Evolutionary conservation across 2,113 vertebrate genomes (phyloP).

Genomic region (Carlito syrichta): DNA sequence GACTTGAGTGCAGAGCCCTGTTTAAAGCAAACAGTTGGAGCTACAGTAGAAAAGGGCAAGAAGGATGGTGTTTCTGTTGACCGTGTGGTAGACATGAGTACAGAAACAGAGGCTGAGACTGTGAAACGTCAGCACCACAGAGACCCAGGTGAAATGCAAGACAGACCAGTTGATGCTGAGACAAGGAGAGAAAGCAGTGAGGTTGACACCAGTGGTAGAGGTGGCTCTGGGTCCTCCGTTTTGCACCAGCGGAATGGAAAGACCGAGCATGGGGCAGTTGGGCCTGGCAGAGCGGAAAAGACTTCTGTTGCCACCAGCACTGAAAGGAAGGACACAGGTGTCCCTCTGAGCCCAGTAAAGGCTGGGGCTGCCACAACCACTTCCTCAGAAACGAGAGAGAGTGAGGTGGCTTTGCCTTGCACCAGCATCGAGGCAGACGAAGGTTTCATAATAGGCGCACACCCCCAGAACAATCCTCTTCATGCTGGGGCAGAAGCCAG

Average conservation of each 20-base stretch:
- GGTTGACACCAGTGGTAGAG: constrained; percentile 77
- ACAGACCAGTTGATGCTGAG: not conserved
- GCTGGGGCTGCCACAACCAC: constrained; percentile 75
- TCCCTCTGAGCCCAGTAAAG: constrained; percentile 35
- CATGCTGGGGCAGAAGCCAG: constrained; percentile 50
- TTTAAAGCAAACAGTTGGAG: not conserved
- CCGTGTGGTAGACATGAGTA: constrained; percentile 46
- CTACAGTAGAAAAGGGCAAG: not conserved
- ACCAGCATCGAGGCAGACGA: constrained; percentile 85
- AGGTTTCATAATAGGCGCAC: constrained; percentile 61
- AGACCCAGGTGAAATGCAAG: not conserved
- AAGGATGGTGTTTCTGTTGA: not conserved
- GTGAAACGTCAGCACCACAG: not conserved
- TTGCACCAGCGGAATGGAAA: constrained; percentile 25
- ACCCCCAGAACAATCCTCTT: constrained; percentile 10
- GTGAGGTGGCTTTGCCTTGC: constrained; percentile 65
- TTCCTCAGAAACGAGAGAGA: constrained; percentile 72
- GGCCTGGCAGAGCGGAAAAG: constrained; percentile 69
- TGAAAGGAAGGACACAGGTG: constrained; percentile 45
- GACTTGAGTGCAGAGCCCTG: not conserved
- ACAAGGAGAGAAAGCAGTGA: constrained; percentile 71
- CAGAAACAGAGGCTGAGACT: not conserved
- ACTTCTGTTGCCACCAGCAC: constrained; percentile 77
- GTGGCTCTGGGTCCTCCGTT: not conserved
- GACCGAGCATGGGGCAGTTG: not conserved